These are phyloP conservation scores for Heliconius charithonia DNA, from an alignment of 2,888 invertebrate species.

Conservation along the genomic window DNA sequence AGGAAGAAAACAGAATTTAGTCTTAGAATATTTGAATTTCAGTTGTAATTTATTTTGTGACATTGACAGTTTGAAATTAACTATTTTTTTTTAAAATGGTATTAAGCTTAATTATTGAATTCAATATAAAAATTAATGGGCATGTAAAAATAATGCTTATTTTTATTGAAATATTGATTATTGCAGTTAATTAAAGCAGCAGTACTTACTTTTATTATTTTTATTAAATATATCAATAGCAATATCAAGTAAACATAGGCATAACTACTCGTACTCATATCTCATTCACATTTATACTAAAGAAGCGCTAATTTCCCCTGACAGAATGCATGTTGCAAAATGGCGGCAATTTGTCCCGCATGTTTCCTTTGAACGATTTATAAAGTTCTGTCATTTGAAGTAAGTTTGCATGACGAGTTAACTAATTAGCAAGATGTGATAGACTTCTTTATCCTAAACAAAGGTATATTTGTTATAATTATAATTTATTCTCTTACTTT, in stretches of 20 bases:
- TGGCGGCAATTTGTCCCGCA: constrained; percentile 41
- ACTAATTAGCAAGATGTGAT: constrained; percentile 21
- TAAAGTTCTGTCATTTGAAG: constrained; percentile 31
- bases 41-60: neutral
- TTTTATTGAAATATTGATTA: neutral
- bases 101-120: neutral
- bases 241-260: neutral
- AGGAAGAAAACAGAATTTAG: constrained; percentile 4
- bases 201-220: neutral
- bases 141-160: neutral
- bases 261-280: neutral
- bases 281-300: neutral
- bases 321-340: constrained; percentile 14
- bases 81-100: neutral
- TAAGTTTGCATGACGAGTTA: constrained; percentile 12
- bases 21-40: constrained; percentile 8
- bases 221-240: neutral
- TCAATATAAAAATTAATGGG: neutral
- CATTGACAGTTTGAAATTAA: neutral
- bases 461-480: neutral
- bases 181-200: neutral
- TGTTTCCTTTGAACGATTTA: constrained; percentile 41
- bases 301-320: constrained; percentile 22
- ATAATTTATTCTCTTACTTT: too few relatives aligned
- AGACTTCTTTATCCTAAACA: neutral